Evolutionary conservation across 2,113 vertebrate genomes (phyloP).

Genomic region (Numenius arquata): DNA sequence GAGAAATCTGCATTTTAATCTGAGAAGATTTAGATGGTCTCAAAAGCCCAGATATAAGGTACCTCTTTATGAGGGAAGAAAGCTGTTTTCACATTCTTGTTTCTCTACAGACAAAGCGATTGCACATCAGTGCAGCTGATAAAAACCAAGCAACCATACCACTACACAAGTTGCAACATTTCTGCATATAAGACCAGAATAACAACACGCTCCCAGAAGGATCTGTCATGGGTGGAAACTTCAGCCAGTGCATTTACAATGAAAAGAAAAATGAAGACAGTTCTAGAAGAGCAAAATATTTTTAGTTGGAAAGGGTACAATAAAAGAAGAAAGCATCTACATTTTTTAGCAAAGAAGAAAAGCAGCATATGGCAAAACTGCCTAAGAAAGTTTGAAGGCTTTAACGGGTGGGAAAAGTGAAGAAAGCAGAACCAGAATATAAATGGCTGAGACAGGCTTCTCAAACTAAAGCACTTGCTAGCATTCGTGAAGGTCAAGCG

Average conservation of each 20-base stretch:
- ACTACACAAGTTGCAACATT: background rate
- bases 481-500: background rate
- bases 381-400: background rate
- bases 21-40: background rate
- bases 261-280: background rate
- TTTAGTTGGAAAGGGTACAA: background rate
- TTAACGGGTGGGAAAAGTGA: background rate
- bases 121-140: background rate
- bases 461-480: background rate
- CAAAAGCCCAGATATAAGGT: background rate
- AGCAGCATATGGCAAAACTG: background rate
- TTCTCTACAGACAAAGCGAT: background rate
- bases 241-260: background rate
- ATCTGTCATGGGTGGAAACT: background rate
- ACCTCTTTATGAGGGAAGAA: background rate
- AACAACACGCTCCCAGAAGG: background rate
- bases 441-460: background rate
- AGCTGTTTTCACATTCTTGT: background rate
- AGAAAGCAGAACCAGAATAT: background rate
- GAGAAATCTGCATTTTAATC: background rate
- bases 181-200: background rate
- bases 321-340: background rate
- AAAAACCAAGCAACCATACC: background rate
- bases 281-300: background rate
- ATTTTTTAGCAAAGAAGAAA: background rate